Evolutionary conservation across 2,113 vertebrate genomes (phyloP).

Genomic region (Campylomormyrus numenius): DNA sequence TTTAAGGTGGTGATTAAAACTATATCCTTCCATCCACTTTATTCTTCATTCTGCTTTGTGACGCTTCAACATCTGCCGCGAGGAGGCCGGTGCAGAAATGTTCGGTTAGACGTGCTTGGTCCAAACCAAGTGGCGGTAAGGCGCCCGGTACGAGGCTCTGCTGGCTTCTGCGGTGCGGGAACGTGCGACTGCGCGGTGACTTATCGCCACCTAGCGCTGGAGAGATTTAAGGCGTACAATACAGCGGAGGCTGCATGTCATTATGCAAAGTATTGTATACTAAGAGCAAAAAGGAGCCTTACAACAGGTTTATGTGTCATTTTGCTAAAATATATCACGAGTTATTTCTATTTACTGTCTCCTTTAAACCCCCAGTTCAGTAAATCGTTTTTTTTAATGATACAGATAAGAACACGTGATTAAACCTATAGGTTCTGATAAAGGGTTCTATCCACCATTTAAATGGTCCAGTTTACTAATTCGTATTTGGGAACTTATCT

Average conservation of each 20-base stretch:
- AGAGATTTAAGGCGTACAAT: background rate
- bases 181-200: background rate
- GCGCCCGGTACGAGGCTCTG: background rate
- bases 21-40: background rate
- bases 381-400: slow-evolving; percentile 1
- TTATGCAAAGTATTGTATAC: background rate
- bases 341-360: background rate
- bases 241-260: background rate
- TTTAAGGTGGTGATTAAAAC: background rate
- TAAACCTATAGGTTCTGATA: background rate
- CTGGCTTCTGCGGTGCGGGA: background rate
- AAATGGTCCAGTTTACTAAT: background rate
- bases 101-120: background rate
- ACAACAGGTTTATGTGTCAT: background rate
- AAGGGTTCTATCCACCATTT: background rate
- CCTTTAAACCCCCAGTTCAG: background rate
- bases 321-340: background rate
- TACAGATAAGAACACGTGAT: background rate
- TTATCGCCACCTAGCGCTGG: slow-evolving; percentile 14
- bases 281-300: background rate
- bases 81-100: background rate
- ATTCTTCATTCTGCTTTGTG: background rate
- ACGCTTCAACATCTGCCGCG: background rate
- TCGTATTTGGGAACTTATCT: background rate
- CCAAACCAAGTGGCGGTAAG: background rate